Evolutionary conservation across 2,888 invertebrate species (phyloP), one percentile per base, ranked within the genome.

Genomic region (Bombylius discolor): DNA sequence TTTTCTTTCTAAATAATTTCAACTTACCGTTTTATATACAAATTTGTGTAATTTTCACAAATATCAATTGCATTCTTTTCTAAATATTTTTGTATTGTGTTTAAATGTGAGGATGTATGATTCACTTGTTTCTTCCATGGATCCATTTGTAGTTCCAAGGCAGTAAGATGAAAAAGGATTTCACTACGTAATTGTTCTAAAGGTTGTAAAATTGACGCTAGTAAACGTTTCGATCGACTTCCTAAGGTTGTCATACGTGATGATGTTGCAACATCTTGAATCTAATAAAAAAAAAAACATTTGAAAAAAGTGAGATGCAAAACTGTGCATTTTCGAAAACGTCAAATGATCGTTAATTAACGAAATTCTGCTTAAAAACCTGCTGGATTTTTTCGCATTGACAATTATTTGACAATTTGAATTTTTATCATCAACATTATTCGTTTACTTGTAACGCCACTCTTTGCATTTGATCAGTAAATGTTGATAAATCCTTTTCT

Each of bases 61-160:
- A 88, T 84, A 62, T 81, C 78, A 52, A 80, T 80, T 42, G 85
- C 85, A 64, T 85, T 83, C 66, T 81, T 83, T 64, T 86, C 82
- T 59, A 89, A 79, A 71, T 84, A 87, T 68, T 81, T 83, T 69
- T 89, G 88, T 50, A 87, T 83, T n/a, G 82, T 84, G 64, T 83
- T 84, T 62, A 89, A 78, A 66, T 87, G 86, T 56, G 81, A 81
- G 7, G 87, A 73, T 0, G 86, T 85, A 63, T 85, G 84, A 69
- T 88, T 86, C 58, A 74, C 72, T 72, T 85, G 84, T 59, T 80
- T 80, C 60, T 83, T 81, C 64, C 88, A 80, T 0, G 89, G 87
- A 63, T 79, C 78, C 62, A 86, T 69, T 64, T 87, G 82, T 8
- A 89, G 76, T 65, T 89, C 89, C 51, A 89, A 67, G 42, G 84